Conservation (phyloP, 2,888 invertebrate genomes). For the Chromoteleia sp. region DNA sequence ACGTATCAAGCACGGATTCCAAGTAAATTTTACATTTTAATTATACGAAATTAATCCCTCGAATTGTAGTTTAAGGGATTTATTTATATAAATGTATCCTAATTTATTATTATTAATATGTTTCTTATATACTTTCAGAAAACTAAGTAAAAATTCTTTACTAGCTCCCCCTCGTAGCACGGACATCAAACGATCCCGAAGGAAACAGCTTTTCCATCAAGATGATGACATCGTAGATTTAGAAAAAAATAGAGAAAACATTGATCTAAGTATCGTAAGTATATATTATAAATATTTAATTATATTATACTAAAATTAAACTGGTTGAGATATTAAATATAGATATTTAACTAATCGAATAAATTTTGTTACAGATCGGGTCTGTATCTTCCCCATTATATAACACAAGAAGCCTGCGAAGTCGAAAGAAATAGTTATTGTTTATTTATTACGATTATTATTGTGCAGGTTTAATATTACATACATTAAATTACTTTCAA, state of each 20-base stretch:
- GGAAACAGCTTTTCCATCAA: conserved; percentile 33
- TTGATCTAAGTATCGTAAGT: conserved; percentile 14
- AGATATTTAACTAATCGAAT: no score
- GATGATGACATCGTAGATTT: conserved; percentile 26
- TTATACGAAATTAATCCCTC: neutral
- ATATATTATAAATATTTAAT: no score
- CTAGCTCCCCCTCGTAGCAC: conserved; percentile 36
- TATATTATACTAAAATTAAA: no score
- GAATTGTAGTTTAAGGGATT: no score
- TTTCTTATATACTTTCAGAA: conserved; percentile 20
- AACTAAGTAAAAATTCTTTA: neutral
- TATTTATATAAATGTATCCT: no score
- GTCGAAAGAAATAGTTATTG: conserved; percentile 5
- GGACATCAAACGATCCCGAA: conserved; percentile 31
- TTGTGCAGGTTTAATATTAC: no score
- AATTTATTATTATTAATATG: neutral
- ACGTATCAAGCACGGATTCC: conserved; percentile 25
- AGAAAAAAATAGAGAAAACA: conserved; percentile 4
- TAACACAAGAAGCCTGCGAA: conserved; percentile 6
- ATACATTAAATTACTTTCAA: no score
- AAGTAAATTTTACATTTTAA: conserved; percentile 21
- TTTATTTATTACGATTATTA: neutral
- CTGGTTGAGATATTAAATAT: no score
- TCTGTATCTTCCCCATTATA: neutral
- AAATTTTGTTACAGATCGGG: conserved; percentile 1